Conservation (phyloP, 1,140 invertebrate species). For the Bombus confusus region DNA sequence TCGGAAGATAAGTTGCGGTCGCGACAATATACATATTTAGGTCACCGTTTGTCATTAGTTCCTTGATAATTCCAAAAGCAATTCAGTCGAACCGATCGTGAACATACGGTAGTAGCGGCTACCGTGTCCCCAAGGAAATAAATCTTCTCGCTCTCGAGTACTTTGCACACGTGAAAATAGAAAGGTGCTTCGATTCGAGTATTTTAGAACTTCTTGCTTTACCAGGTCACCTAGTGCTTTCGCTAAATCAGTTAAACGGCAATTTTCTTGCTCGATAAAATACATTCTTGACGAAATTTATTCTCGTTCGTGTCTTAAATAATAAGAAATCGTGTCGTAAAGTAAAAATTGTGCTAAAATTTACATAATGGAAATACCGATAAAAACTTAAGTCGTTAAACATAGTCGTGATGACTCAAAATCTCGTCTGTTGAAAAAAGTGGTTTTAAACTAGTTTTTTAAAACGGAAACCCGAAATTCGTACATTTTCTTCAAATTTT, state of each 20-base stretch:
- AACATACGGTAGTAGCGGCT: not conserved
- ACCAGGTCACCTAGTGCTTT: not conserved
- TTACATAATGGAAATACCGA: no score
- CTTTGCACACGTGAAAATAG: not conserved
- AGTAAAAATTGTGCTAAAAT: not conserved
- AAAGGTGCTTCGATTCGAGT: conserved; percentile 12
- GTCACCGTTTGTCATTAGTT: conserved; percentile 62
- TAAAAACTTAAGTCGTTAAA: no score
- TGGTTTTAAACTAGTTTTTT: not conserved
- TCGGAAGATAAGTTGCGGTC: conserved; percentile 39
- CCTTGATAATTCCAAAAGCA: conserved; percentile 62
- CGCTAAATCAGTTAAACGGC: not conserved
- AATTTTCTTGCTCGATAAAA: not conserved
- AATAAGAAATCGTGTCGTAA: not conserved
- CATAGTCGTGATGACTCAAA: not conserved
- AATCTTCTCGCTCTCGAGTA: not conserved
- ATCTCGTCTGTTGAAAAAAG: not conserved
- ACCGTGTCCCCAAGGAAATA: not conserved
- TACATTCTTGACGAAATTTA: no score
- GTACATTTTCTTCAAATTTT: no score
- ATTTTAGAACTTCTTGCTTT: not conserved
- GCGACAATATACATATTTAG: conserved; percentile 58
- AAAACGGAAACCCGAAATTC: not conserved
- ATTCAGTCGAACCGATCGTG: not conserved
- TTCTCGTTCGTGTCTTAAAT: no score